Base-by-base conservation (phyloP, 1,140 invertebrate genomes). In the Micrasema minimum region DNA sequence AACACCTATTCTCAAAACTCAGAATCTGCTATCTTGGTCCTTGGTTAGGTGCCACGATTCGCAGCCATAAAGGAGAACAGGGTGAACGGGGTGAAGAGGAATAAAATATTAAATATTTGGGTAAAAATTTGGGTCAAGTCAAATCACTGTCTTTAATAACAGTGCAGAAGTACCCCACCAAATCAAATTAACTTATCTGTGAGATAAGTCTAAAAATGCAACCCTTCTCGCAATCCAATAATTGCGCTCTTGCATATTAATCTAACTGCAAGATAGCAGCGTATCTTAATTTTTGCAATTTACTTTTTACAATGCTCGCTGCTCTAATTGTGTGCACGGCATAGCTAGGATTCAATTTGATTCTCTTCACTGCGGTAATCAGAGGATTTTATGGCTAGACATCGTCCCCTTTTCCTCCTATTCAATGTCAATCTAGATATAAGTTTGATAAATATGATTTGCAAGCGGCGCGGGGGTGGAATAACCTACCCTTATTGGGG, bases 391-490 rank as follows among this genome's bases (percentile, higher is more conserved):
- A 31, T 31, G 23, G 50, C 20, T 46, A 20, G 23, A 26, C 23
- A 66, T 3, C 35, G 48, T 16, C 50, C 65, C 55, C 31, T 64
- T 71, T 71, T 31, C 26, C 7, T 7, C 26, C 7, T 7, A 31
- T 31, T 69, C 71, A 72, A 72, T 75, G 73, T 69, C 73, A 75
- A 71, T 75, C 73, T 66, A 64, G 68, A 74, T 69, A 23, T 53
- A 71, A 74, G 61, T 64, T 71, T 74, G 73, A 75, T 75, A 71
- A 75, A 75, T 75, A 75, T 75, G 69, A 75, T 75, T 72, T 71
- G 66, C 69, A 69, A 64, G 62, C 12, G 69, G 38, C n/a, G n/a
- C n/a, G n/a, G 46, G 22, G 64, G 62, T 7, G 62, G 41, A 5
- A 20, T n/a, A n/a, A n/a, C 20, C 3, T 10, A 23, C 14, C 20